Evolutionary conservation across 2,888 invertebrate species (phyloP).

Genomic region (Arge pagana): DNA sequence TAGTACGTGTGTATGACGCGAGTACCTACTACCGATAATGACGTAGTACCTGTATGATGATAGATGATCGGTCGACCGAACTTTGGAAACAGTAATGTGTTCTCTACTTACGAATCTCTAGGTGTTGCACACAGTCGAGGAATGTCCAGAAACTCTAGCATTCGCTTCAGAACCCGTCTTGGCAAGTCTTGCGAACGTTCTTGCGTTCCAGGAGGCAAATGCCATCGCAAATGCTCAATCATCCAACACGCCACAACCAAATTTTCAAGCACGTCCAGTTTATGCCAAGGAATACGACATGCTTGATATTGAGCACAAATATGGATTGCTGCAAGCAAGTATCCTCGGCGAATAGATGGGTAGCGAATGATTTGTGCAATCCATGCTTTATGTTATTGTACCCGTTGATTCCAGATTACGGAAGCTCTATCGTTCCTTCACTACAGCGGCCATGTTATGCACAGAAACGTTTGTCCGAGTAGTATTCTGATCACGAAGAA

Average conservation of each 20-base stretch:
- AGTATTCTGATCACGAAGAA: slow-evolving; percentile 89
- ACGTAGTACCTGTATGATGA: no score
- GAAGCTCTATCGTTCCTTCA: slow-evolving; percentile 94
- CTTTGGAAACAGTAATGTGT: no score
- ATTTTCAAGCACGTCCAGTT: slow-evolving; percentile 60
- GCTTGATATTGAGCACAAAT: slow-evolving; percentile 90
- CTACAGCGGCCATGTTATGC: slow-evolving; percentile 83
- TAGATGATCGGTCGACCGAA: no score
- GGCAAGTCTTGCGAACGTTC: slow-evolving; percentile 86
- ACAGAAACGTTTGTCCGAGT: slow-evolving; percentile 93
- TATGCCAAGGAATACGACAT: slow-evolving; percentile 83
- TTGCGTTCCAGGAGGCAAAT: slow-evolving; percentile 76
- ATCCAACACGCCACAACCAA: slow-evolving; percentile 44
- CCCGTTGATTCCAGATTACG: slow-evolving; percentile 72
- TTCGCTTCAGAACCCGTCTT: slow-evolving; percentile 93
- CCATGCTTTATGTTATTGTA: slow-evolving; percentile 20
- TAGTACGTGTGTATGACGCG: no score
- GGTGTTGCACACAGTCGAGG: slow-evolving; percentile 75
- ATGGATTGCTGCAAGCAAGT: slow-evolving; percentile 88
- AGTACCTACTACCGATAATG: no score
- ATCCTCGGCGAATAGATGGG: background rate
- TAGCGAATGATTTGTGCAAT: slow-evolving; percentile 1
- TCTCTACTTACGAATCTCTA: no score
- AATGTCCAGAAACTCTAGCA: slow-evolving; percentile 85
- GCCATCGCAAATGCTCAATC: slow-evolving; percentile 52